Evolutionary conservation across 2,888 invertebrate genomes (phyloP), one percentile per base, ranked within the genome.

Genomic region (Napeogenes sylphis): DNA sequence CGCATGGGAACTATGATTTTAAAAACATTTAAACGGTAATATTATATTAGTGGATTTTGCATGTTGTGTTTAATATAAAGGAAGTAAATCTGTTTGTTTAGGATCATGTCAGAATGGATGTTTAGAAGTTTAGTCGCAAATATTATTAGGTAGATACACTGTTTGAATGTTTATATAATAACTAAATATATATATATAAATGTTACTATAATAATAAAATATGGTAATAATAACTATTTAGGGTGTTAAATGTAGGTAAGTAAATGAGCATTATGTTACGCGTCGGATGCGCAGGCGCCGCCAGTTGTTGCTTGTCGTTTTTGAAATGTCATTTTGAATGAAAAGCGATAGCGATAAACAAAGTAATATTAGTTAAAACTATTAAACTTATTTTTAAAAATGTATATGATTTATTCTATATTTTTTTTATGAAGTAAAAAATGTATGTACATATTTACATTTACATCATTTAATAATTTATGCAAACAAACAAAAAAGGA

Each of bases 71-170:
- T 81, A 78, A 77, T 76, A 71, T 62, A 70, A 80, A 85, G 89
- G 89, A 89, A 87, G 86, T 87, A 83, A 82, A 75, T 77, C 60
- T 89, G 83, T 89, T 89, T 83, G 68, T 75, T 88, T 87, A 88
- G 89, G 89, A 72, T 70, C 71, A 72, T 71, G 72, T 67, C 72
- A 77, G 79, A 83, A 86, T 84, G 81, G 82, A 82, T 84, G 86
- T 87, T 83, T 83, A 80, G 79, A 73, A 71, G 67, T 64, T 72
- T 74, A 79, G 69, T 73, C 69, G 78, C 78, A 78, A 82, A 83
- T 80, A 81, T 77, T 74, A 72, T 74, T 42, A 35, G 21, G 38
- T 38, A 8, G 38, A 8, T 38, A 38, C 8, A 38, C 38, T 6
- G 8, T 6, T 6, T 38, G 8, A 38, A 6, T 38, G 5, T 10